A percentile compares a stretch with the other conserved stretches of the same genome.
phyloP scores from a whole-genome alignment of 2,888 invertebrate species.

The Hydraecia micacea region DNA sequence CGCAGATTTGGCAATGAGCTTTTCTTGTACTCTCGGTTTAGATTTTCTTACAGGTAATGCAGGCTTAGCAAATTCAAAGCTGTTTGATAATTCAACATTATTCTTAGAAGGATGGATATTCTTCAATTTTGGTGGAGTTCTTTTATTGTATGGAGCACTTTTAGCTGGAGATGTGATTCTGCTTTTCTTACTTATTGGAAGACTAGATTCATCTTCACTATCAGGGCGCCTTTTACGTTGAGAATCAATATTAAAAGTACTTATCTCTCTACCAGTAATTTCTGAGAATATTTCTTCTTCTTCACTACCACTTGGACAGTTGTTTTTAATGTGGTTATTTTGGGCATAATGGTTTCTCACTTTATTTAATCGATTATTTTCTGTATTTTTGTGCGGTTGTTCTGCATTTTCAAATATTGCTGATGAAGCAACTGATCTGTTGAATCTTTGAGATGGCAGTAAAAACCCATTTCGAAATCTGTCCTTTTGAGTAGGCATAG shows the following conservation, averaged over 20 bases:
- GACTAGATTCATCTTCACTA: slow-evolving; percentile 62
- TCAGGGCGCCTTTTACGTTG: slow-evolving; percentile 69
- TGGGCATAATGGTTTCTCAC: slow-evolving; percentile 35
- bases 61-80: slow-evolving; percentile 80
- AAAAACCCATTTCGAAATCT: slow-evolving; percentile 77
- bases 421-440: slow-evolving; percentile 70
- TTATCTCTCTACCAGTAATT: slow-evolving; percentile 62
- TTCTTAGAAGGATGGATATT: slow-evolving; percentile 44
- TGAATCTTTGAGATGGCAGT: slow-evolving; percentile 81
- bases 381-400: slow-evolving; percentile 37
- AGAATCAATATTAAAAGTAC: slow-evolving; percentile 34
- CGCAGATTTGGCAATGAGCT: slow-evolving; percentile 73
- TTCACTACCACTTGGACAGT: slow-evolving; percentile 68
- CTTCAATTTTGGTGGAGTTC: slow-evolving; percentile 40
- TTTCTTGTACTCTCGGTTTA: slow-evolving; percentile 68
- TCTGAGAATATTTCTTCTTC: slow-evolving; percentile 77
- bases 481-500: slow-evolving; percentile 71
- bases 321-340: slow-evolving; percentile 34
- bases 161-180: slow-evolving; percentile 69
- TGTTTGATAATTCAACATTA: slow-evolving; percentile 60
- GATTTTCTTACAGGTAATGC: slow-evolving; percentile 74
- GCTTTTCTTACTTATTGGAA: slow-evolving; percentile 70
- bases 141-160: slow-evolving; percentile 47
- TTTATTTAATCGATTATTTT: slow-evolving; percentile 31
- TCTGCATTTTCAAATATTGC: slow-evolving; percentile 69